Percentiles rank a stretch among this genome's conserved stretches.
Evolutionary conservation across 2,797 vertebrate species (phyloP).

Genomic region (Octomys mimax): DNA sequence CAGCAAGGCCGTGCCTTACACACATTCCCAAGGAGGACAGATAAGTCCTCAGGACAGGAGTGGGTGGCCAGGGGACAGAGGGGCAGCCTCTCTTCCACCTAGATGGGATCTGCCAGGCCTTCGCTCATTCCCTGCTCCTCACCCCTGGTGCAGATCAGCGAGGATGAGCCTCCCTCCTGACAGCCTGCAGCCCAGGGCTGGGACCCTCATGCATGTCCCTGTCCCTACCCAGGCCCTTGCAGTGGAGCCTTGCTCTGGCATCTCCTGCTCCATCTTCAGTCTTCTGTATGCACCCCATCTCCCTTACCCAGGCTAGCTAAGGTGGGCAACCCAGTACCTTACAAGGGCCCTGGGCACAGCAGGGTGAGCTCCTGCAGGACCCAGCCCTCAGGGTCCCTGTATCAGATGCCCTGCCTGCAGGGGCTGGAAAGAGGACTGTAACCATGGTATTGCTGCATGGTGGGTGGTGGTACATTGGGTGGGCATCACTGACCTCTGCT

Average conservation of each 20-base stretch:
- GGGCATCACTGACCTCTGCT: constrained; percentile 68
- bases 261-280: background rate
- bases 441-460: fast-evolving
- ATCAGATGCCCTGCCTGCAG: background rate
- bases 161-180: background rate
- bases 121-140: background rate
- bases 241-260: background rate
- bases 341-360: background rate
- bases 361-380: too few relatives aligned
- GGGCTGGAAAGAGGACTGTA: background rate
- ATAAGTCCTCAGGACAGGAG: background rate
- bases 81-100: background rate
- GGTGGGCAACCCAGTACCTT: background rate
- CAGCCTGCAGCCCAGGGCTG: background rate
- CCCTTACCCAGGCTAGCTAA: too few relatives aligned
- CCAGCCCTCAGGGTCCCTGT: background rate
- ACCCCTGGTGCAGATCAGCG: background rate
- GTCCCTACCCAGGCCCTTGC: background rate
- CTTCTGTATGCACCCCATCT: background rate
- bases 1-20: background rate
- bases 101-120: background rate
- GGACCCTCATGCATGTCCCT: background rate
- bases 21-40: background rate
- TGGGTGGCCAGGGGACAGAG: background rate
- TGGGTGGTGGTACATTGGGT: background rate